These are phyloP conservation scores for Brienomyrus brachyistius DNA, from an alignment of 2,113 vertebrate species.

Conservation along the genomic window DNA sequence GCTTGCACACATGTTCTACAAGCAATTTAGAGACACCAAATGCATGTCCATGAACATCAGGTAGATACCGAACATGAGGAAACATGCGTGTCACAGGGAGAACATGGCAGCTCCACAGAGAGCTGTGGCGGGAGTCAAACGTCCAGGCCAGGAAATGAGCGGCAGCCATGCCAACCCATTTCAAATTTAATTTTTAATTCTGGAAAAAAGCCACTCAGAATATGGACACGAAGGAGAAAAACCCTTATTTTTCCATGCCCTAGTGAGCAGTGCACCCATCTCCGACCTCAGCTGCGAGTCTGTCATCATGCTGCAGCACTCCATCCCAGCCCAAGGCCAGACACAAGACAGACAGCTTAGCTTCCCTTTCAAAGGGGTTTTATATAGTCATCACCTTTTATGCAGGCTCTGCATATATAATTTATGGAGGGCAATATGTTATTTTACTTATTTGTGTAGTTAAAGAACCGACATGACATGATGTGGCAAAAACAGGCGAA, in stretches of 20 bases:
- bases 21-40: not conserved
- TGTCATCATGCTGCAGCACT: not conserved
- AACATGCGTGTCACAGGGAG: not conserved
- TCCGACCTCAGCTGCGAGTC: not conserved
- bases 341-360: not conserved
- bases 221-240: not conserved
- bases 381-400: not conserved
- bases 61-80: not conserved
- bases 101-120: not conserved
- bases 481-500: not conserved
- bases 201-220: not conserved
- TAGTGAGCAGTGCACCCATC: not conserved
- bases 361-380: not conserved
- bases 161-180: not conserved
- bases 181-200: not conserved
- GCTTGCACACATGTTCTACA: not conserved
- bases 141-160: not conserved
- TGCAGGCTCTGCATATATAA: not conserved
- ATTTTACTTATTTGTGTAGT: conserved; percentile 2
- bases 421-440: not conserved
- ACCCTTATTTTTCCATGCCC: not conserved
- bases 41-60: not conserved
- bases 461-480: not conserved
- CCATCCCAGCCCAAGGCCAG: not conserved
- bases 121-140: not conserved